Evolutionary conservation across 35 echinoderm and acorn worm species (phyloP), one percentile per base, ranked within the genome.

Genomic region (Ophioderma brevispina): DNA sequence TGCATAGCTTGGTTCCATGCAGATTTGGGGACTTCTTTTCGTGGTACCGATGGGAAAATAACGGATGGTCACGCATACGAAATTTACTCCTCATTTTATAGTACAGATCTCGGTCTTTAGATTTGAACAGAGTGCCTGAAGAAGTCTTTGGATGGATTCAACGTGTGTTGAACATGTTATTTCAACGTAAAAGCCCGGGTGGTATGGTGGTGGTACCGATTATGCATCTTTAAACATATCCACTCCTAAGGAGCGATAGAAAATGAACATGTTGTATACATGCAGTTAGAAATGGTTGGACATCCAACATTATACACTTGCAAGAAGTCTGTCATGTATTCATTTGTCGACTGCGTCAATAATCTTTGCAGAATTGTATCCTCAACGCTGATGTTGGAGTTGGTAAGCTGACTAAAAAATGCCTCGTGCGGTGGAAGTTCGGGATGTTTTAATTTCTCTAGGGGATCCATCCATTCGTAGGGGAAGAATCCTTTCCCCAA

Each of bases 271-370:
- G 33, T 92, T 92, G 31, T 37, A 36, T 0, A 92, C 17, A 0
- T 84, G 77, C 52, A 81, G 86, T 14, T 81, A 33, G 35, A n/a
- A 92, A 88, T 0, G 91, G 91, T 5, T 15, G 43, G 13, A 88
- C 91, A 37, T 92, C 84, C 8, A 84, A 18, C 88, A 35, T 89
- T 93, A 64, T 93, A 93, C 91, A 86, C 89, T 31, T 64, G 18
- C 17, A 91, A 35, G 31, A 85, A 91, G 31, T 91, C 89, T 52
- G 64, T 42, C 21, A 91, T 38, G 34, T 36, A 35, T 8, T 33
- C 89, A 85, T 91, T 0, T 52, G 30, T 1, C n/a, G 2, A 10
- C 77, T 37, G 6, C 31, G 42, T 75, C 85, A 87, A 0, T 78
- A 14, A 0, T 76, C n/a, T 35, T 87, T 36, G 50, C 85, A 87